These are phyloP conservation scores for Cyprinodon variegatus DNA, from an alignment of 2,113 vertebrate species.

Conservation along the genomic window DNA sequence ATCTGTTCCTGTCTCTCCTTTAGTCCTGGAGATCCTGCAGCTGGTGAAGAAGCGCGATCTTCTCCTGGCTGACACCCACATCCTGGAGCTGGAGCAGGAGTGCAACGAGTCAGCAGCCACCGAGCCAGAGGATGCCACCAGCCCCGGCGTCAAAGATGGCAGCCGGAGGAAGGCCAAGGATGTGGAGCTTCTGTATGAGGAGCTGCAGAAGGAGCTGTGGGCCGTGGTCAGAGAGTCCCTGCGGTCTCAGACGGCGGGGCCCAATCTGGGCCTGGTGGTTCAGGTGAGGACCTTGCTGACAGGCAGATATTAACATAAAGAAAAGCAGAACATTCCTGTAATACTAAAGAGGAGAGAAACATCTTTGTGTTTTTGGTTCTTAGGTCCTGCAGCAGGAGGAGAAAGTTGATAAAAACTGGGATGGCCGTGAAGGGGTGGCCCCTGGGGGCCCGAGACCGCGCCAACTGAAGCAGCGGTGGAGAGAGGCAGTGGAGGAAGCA, in stretches of 20 bases:
- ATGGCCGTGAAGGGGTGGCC: background rate
- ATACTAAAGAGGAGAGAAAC: no score
- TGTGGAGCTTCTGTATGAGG: conserved; percentile 89
- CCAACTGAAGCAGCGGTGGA: conserved; percentile 81
- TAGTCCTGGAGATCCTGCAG: conserved; percentile 91
- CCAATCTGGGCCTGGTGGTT: conserved; percentile 84
- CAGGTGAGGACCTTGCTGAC: conserved; percentile 57
- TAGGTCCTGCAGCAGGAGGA: conserved; percentile 90
- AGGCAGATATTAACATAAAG: background rate
- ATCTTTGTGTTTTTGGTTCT: background rate
- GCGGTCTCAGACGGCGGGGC: conserved; percentile 72
- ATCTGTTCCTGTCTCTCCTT: background rate
- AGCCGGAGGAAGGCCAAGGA: conserved; percentile 86
- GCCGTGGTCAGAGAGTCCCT: conserved; percentile 85
- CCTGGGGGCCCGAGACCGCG: conserved; percentile 71
- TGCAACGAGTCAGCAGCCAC: conserved; percentile 60
- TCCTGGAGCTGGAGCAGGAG: conserved; percentile 90
- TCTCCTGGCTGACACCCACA: conserved; percentile 86
- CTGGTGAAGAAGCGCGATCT: conserved; percentile 89
- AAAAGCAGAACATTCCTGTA: background rate
- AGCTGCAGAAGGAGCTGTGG: conserved; percentile 89
- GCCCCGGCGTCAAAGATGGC: conserved; percentile 62
- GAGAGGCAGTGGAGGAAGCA: conserved; percentile 77
- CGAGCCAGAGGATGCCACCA: conserved; percentile 40
- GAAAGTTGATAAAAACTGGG: conserved; percentile 72